Evolutionary conservation across 2,113 vertebrate species (phyloP), one percentile per base, ranked within the genome.

Genomic region (Cyprinus carpio): DNA sequence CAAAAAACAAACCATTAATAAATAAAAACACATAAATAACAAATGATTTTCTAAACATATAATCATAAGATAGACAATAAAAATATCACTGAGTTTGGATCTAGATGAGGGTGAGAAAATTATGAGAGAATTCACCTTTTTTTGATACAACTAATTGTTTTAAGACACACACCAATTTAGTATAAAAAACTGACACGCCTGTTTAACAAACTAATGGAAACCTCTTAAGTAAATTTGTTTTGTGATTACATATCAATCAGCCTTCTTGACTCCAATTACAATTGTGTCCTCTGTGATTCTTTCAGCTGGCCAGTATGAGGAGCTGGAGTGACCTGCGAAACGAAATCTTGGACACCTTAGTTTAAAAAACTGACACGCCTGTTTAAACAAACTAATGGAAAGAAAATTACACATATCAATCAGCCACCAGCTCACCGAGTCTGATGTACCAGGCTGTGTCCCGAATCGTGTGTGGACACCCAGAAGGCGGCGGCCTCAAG

Each of bases 271-370:
- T 67, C 4, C 31, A 4, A 69, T 56, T 49, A 18, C 4, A n/a
- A 56, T n/a, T 49, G 60, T 74, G 76, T 18, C 34, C 3, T n/a
- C 10, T 85, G 7, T 71, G 11, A 71, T 76, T 67, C 16, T 1
- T 49, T 4, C 88, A 99, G 98, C 72, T 98, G 89, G 94, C 96
- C 49, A 92, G 92, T 74, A 97, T 97, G 95, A 97, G 90, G 90
- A 99, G 98, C 91, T 99, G 97, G 98, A 96, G 94, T 0, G 98
- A 99, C 79, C 96, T 99, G 96, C 94, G 97, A 74, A 96, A 95
- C 62, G 98, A 99, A 90, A 96, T 99, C 88, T 90, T 95, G 89
- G n/a, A n/a, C n/a, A n/a, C n/a, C n/a, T n/a, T n/a, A n/a, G n/a
- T n/a, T n/a, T n/a, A n/a, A n/a, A n/a, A n/a, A n/a, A n/a, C n/a